Evolutionary conservation across 2,797 vertebrate species (phyloP).

Genomic region (Acanthornis magna): DNA sequence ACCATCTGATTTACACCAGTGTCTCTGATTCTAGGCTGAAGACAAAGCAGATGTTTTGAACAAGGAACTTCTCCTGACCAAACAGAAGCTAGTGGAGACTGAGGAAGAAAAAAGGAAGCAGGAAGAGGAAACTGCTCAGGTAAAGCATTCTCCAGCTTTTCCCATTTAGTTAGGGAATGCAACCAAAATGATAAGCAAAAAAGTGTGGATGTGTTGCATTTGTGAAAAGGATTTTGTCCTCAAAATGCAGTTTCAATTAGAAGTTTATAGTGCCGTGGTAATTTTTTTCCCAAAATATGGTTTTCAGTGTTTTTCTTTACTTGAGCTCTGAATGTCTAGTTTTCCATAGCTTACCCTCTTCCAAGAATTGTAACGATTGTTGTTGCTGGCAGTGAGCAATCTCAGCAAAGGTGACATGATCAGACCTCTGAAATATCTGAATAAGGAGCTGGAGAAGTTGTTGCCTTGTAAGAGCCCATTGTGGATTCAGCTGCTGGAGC

Average conservation of each 20-base stretch:
- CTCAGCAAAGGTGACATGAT: not conserved
- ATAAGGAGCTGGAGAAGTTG: not conserved
- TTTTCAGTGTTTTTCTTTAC: not conserved
- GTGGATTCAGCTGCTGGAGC: not conserved
- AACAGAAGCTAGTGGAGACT: slow-evolving; percentile 93
- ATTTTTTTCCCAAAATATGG: not conserved
- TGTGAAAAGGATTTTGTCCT: not conserved
- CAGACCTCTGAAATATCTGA: not conserved
- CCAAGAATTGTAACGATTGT: not conserved
- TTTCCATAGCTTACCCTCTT: not conserved
- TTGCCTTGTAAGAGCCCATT: not conserved
- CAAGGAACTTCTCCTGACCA: slow-evolving; percentile 95
- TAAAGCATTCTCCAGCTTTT: slow-evolving; percentile 44
- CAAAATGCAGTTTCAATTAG: not conserved
- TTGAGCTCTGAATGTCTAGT: not conserved
- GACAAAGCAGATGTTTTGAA: slow-evolving; percentile 97
- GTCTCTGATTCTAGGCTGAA: slow-evolving; percentile 81
- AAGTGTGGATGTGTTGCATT: not conserved
- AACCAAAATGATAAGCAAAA: not conserved
- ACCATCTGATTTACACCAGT: not conserved
- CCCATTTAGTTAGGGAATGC: not conserved
- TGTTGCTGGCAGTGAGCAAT: not conserved
- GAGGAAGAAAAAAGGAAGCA: slow-evolving; percentile 95
- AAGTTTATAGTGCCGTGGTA: not conserved
- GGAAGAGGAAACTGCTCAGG: slow-evolving; percentile 96